These are phyloP conservation scores for Oligia strigilis DNA, from an alignment of 2,888 invertebrate genomes.

Conservation along the genomic window DNA sequence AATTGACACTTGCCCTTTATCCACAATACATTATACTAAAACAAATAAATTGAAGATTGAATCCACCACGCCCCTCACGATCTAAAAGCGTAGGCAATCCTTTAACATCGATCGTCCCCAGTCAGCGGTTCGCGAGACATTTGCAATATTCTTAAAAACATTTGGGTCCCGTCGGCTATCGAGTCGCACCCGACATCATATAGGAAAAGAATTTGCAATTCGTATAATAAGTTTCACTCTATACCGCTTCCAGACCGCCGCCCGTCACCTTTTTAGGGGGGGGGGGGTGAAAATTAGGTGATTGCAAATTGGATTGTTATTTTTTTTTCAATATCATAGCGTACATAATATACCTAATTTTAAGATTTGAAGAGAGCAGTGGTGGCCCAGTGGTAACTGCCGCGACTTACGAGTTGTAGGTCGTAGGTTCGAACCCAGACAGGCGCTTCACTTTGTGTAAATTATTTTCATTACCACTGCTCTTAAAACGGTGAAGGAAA, in stretches of 20 bases:
- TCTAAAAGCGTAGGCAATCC: slow-evolving; percentile 81
- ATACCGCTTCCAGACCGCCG: slow-evolving; percentile 51
- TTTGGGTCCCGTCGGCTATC: slow-evolving; percentile 75
- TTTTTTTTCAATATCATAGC: background rate
- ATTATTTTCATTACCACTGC: no score
- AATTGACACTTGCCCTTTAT: slow-evolving; percentile 57
- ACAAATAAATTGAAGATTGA: slow-evolving; percentile 73
- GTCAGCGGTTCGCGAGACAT: slow-evolving; percentile 82
- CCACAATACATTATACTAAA: slow-evolving; percentile 65
- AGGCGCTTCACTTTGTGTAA: no score
- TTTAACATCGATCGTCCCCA: slow-evolving; percentile 80
- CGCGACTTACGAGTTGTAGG: no score
- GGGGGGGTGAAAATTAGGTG: slow-evolving; percentile 41
- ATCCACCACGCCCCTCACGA: slow-evolving; percentile 71
- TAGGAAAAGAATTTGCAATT: slow-evolving; percentile 78
- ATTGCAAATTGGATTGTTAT: slow-evolving; percentile 22
- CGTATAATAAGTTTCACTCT: slow-evolving; percentile 75
- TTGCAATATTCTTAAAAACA: slow-evolving; percentile 87
- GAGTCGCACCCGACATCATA: slow-evolving; percentile 74
- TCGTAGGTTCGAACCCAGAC: no score
- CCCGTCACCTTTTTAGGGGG: slow-evolving; percentile 48
- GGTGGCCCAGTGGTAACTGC: no score
- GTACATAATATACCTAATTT: no score
- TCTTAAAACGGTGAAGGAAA: background rate
- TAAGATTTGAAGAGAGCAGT: no score